Base-by-base conservation (phyloP, 2,797 vertebrate species). In the Pangasius sanitwongsei region DNA sequence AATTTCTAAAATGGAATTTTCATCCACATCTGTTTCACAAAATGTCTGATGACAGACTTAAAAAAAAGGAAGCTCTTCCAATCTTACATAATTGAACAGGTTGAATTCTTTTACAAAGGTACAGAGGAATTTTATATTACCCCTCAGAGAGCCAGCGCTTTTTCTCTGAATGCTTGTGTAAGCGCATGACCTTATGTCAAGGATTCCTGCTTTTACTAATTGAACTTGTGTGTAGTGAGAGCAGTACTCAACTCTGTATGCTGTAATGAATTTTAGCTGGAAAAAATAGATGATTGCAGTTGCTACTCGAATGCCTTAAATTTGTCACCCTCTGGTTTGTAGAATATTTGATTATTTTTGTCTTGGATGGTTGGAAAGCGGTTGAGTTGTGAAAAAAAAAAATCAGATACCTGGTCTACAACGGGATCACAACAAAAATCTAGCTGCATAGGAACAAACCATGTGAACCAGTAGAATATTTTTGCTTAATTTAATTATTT, bases 101-200 rank as follows among this genome's bases (percentile, higher is more conserved):
- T 65, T 89, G 74, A 87, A 90, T 91, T 85, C 82, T 61, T 86
- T 90, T 25, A 6, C 28, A 37, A 83, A 90, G 87, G 78, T 91
- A 90, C 86, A 90, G 88, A 86, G 89, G 65, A 90, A 87, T 89
- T 86, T 87, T 88, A 86, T 83, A 87, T 90, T 34, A 85, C 67
- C 81, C 57, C 87, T 87, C 69, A 6, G 80, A 88, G 88, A 78
- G 53, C 31, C 4, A 8, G 18, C 16, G 18, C 85, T 90, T 59
- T 55, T 63, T 55, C 25, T 44, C 75, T 44, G 50, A 88, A 86
- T 74, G 75, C 75, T 34, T 48, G 69, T 83, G 55, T 72, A 81
- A 87, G 86, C 65, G 34, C 8, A 18, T 85, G 88, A 87, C 90
- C 83, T 85, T 37, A 86, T 90, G 91, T 92, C 88, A 88, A 78